Base-by-base conservation (phyloP, 2,113 vertebrate genomes). In the Brachionichthys hirsutus region DNA sequence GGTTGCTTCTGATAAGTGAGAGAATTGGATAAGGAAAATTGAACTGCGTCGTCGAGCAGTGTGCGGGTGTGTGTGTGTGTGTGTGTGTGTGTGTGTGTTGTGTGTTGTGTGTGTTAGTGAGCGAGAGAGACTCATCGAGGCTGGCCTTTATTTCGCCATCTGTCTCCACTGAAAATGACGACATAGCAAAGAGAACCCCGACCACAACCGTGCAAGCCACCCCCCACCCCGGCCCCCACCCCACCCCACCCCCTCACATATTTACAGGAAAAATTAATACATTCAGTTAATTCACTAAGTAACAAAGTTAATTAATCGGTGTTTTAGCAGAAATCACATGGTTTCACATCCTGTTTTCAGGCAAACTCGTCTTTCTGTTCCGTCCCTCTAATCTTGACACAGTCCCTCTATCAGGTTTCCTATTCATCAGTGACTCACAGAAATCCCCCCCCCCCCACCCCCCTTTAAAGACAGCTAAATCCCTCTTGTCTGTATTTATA, bases 251-350 rank as follows among this genome's bases (percentile, higher is more conserved):
- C 85, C 77, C 78, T 85, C 85, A 83, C 76, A 72, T 91, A 91
- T 91, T 87, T 92, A 92, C 89, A 92, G 83, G 82, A 82, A 89
- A 91, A 91, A 91, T 84, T 57, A 90, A 85, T 89, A 91, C 87
- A 91, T 92, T 91, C 89, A 92, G 84, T 89, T 85, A 88, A 85
- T 88, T 90, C 85, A 92, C 90, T 84, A 91, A 87, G 89, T 89
- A 91, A 91, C 90, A 92, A 92, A 91, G 89, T 87, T 89, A 90
- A 87, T 88, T 88, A 67, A 78, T 91, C 79, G 70, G 82, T 88
- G 80, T 85, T 87, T 88, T 84, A 81, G 83, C 84, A 88, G 88
- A 89, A 88, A 86, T 90, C 87, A 86, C 78, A 85, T 79, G 72
- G 77, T 79, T 84, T 86, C 80, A 84, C 82, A 80, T 88, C 89